Evolutionary conservation across 1,140 invertebrate genomes (phyloP).

Genomic region (Bombus ignitus): DNA sequence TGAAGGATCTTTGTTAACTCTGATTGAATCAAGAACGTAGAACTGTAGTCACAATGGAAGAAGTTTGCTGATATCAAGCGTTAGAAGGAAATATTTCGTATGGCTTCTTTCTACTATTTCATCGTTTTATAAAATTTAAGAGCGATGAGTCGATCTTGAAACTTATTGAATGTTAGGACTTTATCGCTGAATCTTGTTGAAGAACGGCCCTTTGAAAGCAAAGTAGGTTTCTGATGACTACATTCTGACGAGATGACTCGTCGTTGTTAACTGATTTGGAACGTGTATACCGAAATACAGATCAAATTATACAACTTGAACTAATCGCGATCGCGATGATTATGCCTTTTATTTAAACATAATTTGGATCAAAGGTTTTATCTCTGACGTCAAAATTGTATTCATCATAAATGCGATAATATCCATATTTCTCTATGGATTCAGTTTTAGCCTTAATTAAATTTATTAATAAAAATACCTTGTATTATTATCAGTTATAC

Average conservation of each 20-base stretch:
- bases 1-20: background rate
- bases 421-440: background rate
- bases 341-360: too few relatives aligned
- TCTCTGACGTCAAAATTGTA: too few relatives aligned
- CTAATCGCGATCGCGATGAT: too few relatives aligned
- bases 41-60: background rate
- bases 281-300: too few relatives aligned
- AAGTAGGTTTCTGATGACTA: too few relatives aligned
- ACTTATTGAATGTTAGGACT: background rate
- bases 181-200: too few relatives aligned
- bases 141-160: background rate
- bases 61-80: background rate
- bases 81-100: background rate
- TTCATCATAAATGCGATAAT: too few relatives aligned
- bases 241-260: too few relatives aligned
- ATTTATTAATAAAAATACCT: background rate
- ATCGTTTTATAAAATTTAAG: background rate
- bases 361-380: too few relatives aligned
- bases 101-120: background rate
- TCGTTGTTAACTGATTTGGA: background rate
- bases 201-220: background rate
- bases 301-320: too few relatives aligned
- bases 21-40: background rate
- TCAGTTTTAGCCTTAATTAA: background rate
- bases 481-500: background rate